phyloP scores from a whole-genome alignment of 2,113 vertebrate genomes.

The Apaloderma vittatum region DNA sequence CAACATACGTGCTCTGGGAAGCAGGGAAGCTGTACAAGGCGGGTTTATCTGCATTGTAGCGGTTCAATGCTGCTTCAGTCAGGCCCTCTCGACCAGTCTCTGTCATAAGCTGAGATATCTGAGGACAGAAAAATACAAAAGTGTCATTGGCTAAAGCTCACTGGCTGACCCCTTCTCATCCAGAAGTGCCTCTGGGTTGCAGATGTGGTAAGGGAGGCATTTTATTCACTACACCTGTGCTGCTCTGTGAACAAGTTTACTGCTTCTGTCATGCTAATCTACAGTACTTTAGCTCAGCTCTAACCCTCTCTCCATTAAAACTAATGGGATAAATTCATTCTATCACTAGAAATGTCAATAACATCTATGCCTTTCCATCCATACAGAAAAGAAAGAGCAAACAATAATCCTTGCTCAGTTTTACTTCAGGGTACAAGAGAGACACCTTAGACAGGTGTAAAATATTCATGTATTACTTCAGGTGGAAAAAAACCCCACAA shows the following conservation, averaged over 20 bases:
- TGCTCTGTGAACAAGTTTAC: neutral
- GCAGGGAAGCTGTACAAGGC: slow-evolving; percentile 78
- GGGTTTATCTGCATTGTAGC: slow-evolving; percentile 91
- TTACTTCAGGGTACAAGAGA: neutral
- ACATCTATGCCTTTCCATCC: neutral
- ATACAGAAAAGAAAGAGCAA: slow-evolving; percentile 1
- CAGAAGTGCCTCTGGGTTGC: neutral
- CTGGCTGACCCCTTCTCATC: neutral
- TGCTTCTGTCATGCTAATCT: neutral
- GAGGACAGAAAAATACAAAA: neutral
- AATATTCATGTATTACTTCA: neutral
- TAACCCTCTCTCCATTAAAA: slow-evolving; percentile 54
- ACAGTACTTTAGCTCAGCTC: neutral
- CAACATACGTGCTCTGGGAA: slow-evolving; percentile 78
- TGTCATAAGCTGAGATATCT: slow-evolving; percentile 94
- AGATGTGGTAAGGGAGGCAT: neutral
- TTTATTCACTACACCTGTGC: neutral
- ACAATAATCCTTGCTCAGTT: neutral
- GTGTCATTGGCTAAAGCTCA: neutral
- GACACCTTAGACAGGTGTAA: neutral
- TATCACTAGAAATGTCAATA: neutral
- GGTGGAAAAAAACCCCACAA: neutral
- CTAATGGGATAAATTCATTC: slow-evolving; percentile 49
- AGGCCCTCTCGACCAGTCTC: slow-evolving; percentile 88
- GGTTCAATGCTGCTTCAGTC: slow-evolving; percentile 89